phyloP scores from a whole-genome alignment of 2,113 vertebrate genomes.

The Alectura lathami region DNA sequence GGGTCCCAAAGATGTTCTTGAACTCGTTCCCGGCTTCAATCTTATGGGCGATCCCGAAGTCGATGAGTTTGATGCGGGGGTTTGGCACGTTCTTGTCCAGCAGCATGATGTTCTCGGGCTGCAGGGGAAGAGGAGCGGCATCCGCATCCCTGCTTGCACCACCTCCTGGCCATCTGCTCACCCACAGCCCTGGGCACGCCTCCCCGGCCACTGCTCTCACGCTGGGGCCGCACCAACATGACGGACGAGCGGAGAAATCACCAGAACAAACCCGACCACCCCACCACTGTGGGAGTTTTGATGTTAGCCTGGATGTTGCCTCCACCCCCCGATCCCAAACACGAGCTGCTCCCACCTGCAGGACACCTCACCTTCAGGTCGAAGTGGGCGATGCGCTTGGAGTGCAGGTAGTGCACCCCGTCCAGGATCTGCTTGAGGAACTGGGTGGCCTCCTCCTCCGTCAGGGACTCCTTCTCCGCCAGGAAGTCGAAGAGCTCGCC shows the following conservation, averaged over 20 bases:
- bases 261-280: background rate
- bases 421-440: slow-evolving; percentile 98
- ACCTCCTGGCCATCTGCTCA: fast-evolving
- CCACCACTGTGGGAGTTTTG: too few species aligned
- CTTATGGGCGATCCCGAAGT: slow-evolving; percentile 96
- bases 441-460: slow-evolving; percentile 95
- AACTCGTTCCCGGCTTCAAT: slow-evolving; percentile 96
- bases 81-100: slow-evolving; percentile 92
- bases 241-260: background rate
- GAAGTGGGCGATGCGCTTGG: slow-evolving; percentile 94
- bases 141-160: fast-evolving
- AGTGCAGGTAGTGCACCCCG: slow-evolving; percentile 93
- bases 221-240: background rate
- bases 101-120: slow-evolving; percentile 99
- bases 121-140: fast-evolving
- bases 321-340: fast-evolving
- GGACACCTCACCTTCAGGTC: slow-evolving; percentile 88
- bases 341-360: fast-evolving
- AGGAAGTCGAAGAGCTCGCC: slow-evolving; percentile 97
- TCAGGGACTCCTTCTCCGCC: slow-evolving; percentile 96
- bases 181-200: background rate
- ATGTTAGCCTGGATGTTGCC: background rate
- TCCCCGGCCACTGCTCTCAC: background rate
- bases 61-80: slow-evolving; percentile 96
- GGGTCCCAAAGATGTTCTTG: slow-evolving; percentile 98